phyloP scores from a whole-genome alignment of 2,888 invertebrate genomes.

The Leptopterna dolabrata region DNA sequence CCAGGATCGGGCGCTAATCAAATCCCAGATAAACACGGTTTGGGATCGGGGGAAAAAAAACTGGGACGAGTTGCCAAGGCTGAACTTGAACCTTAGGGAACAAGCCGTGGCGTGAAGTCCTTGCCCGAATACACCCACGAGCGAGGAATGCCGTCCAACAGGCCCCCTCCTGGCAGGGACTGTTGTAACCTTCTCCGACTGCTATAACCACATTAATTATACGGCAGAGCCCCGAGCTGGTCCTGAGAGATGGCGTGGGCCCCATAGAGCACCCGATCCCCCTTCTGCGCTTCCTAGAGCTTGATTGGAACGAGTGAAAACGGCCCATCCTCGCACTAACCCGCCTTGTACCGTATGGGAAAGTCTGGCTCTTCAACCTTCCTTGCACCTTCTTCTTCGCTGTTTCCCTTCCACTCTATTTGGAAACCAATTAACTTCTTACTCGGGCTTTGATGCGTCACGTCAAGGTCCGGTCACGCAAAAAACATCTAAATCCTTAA shows the following conservation, averaged over 20 bases:
- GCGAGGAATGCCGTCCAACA: slow-evolving; percentile 54
- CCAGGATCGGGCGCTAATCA: neutral
- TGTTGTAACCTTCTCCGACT: slow-evolving; percentile 42
- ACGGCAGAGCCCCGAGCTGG: neutral
- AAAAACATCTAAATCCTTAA: slow-evolving; percentile 34
- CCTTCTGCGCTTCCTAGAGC: neutral
- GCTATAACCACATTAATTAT: slow-evolving; percentile 53
- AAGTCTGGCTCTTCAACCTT: slow-evolving; percentile 27
- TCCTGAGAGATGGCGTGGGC: neutral
- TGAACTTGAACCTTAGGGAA: slow-evolving; percentile 48
- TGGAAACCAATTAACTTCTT: slow-evolving; percentile 43
- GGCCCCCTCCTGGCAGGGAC: slow-evolving; percentile 17
- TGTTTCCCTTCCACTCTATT: slow-evolving; percentile 25
- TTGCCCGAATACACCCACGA: slow-evolving; percentile 57
- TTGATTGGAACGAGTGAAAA: slow-evolving; percentile 29
- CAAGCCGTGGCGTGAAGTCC: slow-evolving; percentile 45
- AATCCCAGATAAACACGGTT: neutral
- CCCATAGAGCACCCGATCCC: slow-evolving; percentile 17
- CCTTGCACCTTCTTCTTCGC: neutral
- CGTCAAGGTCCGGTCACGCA: slow-evolving; percentile 38
- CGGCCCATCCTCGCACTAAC: slow-evolving; percentile 9
- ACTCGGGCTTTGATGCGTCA: slow-evolving; percentile 40
- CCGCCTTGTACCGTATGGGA: slow-evolving; percentile 35
- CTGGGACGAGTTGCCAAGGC: slow-evolving; percentile 42
- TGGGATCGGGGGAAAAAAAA: slow-evolving; percentile 12